Base-by-base conservation (phyloP, 2,113 vertebrate species). In the Nyctibius bracteatus region DNA sequence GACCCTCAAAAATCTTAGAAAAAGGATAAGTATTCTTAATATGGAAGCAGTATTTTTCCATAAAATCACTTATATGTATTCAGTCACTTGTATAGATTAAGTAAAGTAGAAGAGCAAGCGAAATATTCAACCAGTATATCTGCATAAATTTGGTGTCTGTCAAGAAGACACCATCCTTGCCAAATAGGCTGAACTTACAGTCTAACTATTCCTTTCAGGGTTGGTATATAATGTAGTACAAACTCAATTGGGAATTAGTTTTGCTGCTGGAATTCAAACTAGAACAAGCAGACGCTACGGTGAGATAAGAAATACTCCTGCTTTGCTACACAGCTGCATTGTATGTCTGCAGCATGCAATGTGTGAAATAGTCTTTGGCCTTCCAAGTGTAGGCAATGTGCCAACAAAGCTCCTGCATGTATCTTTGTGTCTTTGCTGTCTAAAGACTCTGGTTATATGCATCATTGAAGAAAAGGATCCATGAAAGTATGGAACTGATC, bases 191-290 rank as follows among this genome's bases (percentile, higher is more conserved):
- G 94, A 96, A 92, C 88, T 96, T 88, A 57, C 63, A 89, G 31
- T 55, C 52, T 94, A 74, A 81, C 77, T 82, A 19, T 85, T 90
- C 63, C 73, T 93, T 70, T 92, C 77, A 31, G 57, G 55, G 59
- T 12, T 96, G 79, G 49, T 84, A 77, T 92, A 90, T 75, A 91
- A 96, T 59, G 71, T 94, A 89, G 70, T 72, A 70, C 13, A 81
- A 88, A 89, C 47, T 90, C 95, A 83, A 27, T 1, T 85, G 93
- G 82, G 97, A 96, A 83, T 61, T 70, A 59, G 55, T 92, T 96
- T 91, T 96, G 84, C 77, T 95, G 93, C 86, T 93, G 91, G 81
- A 97, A 97, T 96, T 96, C 84, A 94, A 94, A 94, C 65, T 90
- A 77, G 84, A 96, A 55, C 91, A 96, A 95, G 79, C 92, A 97